Evolutionary conservation across 1,140 invertebrate species (phyloP), one percentile per base, ranked within the genome.

Genomic region (Megalonaias nervosa): DNA sequence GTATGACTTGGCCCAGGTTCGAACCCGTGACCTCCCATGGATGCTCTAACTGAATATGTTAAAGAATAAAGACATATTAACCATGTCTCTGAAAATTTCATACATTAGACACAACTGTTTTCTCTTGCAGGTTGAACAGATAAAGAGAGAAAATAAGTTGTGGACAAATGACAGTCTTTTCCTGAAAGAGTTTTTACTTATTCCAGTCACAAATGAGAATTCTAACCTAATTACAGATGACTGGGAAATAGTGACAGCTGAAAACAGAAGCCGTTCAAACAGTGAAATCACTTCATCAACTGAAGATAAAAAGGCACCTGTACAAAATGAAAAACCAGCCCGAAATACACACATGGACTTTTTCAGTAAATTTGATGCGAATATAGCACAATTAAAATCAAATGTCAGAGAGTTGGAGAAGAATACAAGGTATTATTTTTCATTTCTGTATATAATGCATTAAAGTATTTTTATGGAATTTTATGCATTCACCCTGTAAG

Each of bases 121-220:
- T 56, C 55, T 66, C 70, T 84, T 82, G 21, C 69, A 85, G 84
- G 84, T 85, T 19, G 84, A 85, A 75, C 77, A 85, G 60, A 79
- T 85, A 17, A 85, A 85, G 74, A 55, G 82, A 74, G 85, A 86
- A 71, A 88, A 88, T 80, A 85, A 86, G 67, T 75, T 88, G 57
- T 88, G 87, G 87, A 87, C 83, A 65, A 87, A 83, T 75, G 87
- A 88, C 75, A 84, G 81, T 71, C 80, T 88, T 61, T 87, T 87
- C 78, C 61, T 88, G 67, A 64, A 82, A 16, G 84, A 88, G 65
- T 61, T 75, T 56, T 75, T 88, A 58, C 82, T 83, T 61, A 84
- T 88, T 48, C 87, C 87, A 15, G 67, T 85, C n/a, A 73, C 80
- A 57, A 81, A 71, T 62, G 82, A 85, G 19, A 79, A 82, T 61